phyloP scores from a whole-genome alignment of 64 coral and sea anemone genomes.

The Stichodactyla helianthus region DNA sequence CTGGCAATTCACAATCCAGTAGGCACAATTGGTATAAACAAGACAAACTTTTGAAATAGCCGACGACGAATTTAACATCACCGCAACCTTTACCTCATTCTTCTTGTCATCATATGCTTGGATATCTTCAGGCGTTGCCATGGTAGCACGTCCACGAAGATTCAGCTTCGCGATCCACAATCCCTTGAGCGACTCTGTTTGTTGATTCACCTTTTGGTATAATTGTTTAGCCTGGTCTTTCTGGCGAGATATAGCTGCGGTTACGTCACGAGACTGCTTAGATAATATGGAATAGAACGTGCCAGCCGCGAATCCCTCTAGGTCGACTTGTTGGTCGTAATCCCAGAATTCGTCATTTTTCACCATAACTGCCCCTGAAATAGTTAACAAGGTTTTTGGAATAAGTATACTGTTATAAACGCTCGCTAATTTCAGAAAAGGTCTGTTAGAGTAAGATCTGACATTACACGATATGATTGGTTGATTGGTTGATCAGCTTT shows the following conservation, averaged over 20 bases:
- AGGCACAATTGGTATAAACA: too few species aligned
- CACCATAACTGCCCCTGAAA: slow-evolving; percentile 46
- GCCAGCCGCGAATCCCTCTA: slow-evolving; percentile 86
- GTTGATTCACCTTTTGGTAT: slow-evolving; percentile 97
- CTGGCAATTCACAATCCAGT: too few species aligned
- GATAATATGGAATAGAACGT: slow-evolving; percentile 79
- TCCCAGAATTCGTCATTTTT: slow-evolving; percentile 98
- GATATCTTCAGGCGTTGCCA: slow-evolving; percentile 97
- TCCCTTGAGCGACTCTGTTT: slow-evolving; percentile 87
- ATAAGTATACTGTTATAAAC: background rate
- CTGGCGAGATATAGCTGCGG: slow-evolving; percentile 88
- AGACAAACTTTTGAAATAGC: too few species aligned
- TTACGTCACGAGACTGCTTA: slow-evolving; percentile 94
- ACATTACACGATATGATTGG: too few species aligned
- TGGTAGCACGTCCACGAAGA: slow-evolving; percentile 80
- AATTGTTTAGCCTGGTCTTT: slow-evolving; percentile 98
- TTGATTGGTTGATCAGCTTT: too few species aligned
- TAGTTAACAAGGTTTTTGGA: background rate
- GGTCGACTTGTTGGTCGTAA: slow-evolving; percentile 96
- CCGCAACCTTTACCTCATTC: slow-evolving; percentile 43
- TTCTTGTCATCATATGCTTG: slow-evolving; percentile 85
- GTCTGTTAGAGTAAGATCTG: too few species aligned
- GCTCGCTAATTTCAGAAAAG: too few species aligned
- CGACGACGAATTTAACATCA: background rate
- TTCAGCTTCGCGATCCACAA: slow-evolving; percentile 98